phyloP scores from a whole-genome alignment of 2,888 invertebrate species.

The Zele albiditarsus region DNA sequence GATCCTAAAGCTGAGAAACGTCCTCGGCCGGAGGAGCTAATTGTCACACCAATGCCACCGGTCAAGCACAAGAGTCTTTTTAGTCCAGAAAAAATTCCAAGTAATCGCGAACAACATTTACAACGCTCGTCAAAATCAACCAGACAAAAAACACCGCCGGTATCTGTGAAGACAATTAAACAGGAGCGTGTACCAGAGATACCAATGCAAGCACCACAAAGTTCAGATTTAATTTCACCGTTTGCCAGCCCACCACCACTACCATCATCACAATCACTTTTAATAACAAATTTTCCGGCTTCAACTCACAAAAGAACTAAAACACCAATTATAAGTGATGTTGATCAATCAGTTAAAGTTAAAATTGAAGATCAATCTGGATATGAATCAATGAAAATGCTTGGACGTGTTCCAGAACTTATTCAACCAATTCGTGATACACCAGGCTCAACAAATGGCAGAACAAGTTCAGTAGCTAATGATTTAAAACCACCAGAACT shows the following conservation, averaged over 20 bases:
- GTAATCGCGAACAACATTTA: slow-evolving; percentile 71
- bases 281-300: background rate
- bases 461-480: slow-evolving; percentile 49
- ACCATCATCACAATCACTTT: background rate
- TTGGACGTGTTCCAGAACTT: slow-evolving; percentile 63
- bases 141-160: slow-evolving; percentile 75
- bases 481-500: slow-evolving; percentile 60
- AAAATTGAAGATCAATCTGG: slow-evolving; percentile 50
- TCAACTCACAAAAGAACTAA: slow-evolving; percentile 2
- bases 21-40: slow-evolving; percentile 60
- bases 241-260: slow-evolving; percentile 50
- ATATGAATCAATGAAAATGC: slow-evolving; percentile 61
- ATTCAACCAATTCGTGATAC: slow-evolving; percentile 64
- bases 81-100: slow-evolving; percentile 79
- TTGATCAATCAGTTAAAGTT: slow-evolving; percentile 36
- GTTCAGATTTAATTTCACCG: slow-evolving; percentile 55
- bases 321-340: slow-evolving; percentile 1
- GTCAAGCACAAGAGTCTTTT: slow-evolving; percentile 75
- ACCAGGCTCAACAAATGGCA: slow-evolving; percentile 53
- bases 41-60: slow-evolving; percentile 47
- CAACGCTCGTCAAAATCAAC: slow-evolving; percentile 72
- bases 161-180: slow-evolving; percentile 57
- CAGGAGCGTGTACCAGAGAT: slow-evolving; percentile 56
- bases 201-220: slow-evolving; percentile 10
- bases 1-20: slow-evolving; percentile 69